Conservation (phyloP, 1,140 invertebrate genomes). For the Drosophila athabasca region DNA sequence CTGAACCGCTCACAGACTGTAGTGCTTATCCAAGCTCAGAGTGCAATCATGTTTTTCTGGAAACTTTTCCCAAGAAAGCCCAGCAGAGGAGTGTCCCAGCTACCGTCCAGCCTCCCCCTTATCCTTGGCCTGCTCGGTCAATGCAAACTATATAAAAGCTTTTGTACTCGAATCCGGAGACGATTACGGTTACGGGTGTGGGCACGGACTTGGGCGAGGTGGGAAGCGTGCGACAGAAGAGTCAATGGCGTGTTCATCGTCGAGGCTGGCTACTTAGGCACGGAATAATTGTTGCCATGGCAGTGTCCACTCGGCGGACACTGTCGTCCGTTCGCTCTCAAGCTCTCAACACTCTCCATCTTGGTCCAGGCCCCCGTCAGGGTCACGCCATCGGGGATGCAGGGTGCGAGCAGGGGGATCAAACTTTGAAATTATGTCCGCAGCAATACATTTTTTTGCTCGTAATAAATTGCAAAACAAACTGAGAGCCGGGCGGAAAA, state of each 20-base stretch:
- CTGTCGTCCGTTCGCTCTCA: neutral
- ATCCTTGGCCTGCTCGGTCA: neutral
- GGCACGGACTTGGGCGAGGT: no score
- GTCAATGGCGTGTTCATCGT: neutral
- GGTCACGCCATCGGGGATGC: no score
- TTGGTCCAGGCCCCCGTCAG: no score
- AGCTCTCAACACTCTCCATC: no score
- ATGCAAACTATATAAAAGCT: slow-evolving; percentile 1
- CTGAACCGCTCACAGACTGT: no score
- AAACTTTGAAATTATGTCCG: slow-evolving; percentile 41
- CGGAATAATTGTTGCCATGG: slow-evolving; percentile 38
- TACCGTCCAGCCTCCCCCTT: no score
- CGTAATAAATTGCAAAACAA: slow-evolving; percentile 57
- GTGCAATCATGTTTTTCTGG: no score
- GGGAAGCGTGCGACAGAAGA: no score
- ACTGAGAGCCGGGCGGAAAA: slow-evolving; percentile 23
- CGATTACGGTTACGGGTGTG: no score
- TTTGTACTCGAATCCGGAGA: neutral
- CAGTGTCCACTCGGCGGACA: slow-evolving; percentile 2
- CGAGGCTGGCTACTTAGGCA: slow-evolving; percentile 17
- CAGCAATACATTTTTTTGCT: slow-evolving; percentile 8
- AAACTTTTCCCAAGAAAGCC: no score
- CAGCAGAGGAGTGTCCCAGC: no score
- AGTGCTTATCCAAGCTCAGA: no score
- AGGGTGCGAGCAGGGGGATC: neutral